Base-by-base conservation (phyloP, 2,888 invertebrate species). In the Heliconius sara region DNA sequence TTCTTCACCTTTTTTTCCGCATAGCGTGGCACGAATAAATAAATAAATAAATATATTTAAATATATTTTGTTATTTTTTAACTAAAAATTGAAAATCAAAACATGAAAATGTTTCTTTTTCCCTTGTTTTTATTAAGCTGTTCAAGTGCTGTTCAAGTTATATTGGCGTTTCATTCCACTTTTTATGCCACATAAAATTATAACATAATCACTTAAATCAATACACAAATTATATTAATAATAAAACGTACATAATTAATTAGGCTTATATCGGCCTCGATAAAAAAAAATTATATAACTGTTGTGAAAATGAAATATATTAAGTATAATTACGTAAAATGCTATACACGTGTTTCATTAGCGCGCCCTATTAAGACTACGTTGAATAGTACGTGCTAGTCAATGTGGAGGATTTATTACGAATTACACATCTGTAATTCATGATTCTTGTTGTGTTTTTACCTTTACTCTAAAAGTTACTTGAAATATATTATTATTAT, bases 281-380 rank as follows among this genome's bases (percentile, higher is more conserved):
- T 19, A 67, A 19, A 22, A 67, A 19, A 10, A 67, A 67, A n/a
- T 34, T 52, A 47, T 67, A 10, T 39, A 16, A 22, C 12, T 39
- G 27, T 65, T 25, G 27, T 39, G 27, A 57, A 67, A 57, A 57
- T 19, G 6, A 57, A 57, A 72, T 72, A 72, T n/a, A 34, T 57
- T 34, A n/a, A 22, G 4, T 39, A 30, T 60, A 34, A 57, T 34
- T 73, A 30, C 22, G 7, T 3, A 71, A 57, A 13, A 72, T 34
- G 16, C n/a, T 39, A 7, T 73, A 65, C 43, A 78, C 67, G 79
- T 75, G 77, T 65, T 76, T 57, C 73, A 65, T 78, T 76, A 79
- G 68, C 73, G 27, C 5, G 67, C 27, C 65, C 68, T 73, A 73
- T 78, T 79, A 80, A 68, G 52, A 67, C 68, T 72, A 57, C 73